Evolutionary conservation across 2,797 vertebrate genomes (phyloP).

Genomic region (Florisuga fusca): DNA sequence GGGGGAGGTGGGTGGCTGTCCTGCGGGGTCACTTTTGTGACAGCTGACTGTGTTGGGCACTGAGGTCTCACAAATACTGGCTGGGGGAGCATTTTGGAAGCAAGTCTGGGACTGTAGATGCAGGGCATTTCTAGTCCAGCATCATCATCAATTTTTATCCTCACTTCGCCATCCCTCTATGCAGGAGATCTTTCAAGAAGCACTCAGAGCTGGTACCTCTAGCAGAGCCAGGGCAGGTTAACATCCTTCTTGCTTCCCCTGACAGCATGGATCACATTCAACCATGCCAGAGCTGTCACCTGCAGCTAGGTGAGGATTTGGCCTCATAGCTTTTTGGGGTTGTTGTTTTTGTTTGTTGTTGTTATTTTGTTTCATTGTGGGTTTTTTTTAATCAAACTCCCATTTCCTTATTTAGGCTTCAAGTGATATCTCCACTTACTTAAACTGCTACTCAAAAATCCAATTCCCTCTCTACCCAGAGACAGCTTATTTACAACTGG

Average conservation of each 20-base stretch:
- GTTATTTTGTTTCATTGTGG: no score
- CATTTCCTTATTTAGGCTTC: slow-evolving; percentile 46
- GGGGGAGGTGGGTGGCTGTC: neutral
- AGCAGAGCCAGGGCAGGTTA: neutral
- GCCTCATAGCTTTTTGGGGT: neutral
- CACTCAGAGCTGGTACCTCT: neutral
- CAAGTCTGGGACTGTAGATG: rapidly evolving
- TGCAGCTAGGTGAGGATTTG: neutral
- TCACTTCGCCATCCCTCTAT: neutral
- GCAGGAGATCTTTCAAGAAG: neutral
- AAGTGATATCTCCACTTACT: slow-evolving; percentile 14
- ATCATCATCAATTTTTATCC: neutral
- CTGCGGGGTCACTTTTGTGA: neutral
- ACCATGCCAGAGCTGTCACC: neutral
- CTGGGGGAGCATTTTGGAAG: neutral
- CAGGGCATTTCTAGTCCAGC: neutral
- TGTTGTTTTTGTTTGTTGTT: no score
- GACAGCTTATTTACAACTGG: neutral
- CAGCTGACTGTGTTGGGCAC: neutral
- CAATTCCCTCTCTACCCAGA: neutral
- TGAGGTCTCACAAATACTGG: neutral
- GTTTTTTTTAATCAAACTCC: neutral
- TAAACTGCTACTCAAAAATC: slow-evolving; percentile 25
- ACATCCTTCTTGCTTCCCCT: neutral
- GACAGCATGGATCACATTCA: rapidly evolving